phyloP scores from a whole-genome alignment of 2,113 vertebrate species.

The Xenopus laevis region DNA sequence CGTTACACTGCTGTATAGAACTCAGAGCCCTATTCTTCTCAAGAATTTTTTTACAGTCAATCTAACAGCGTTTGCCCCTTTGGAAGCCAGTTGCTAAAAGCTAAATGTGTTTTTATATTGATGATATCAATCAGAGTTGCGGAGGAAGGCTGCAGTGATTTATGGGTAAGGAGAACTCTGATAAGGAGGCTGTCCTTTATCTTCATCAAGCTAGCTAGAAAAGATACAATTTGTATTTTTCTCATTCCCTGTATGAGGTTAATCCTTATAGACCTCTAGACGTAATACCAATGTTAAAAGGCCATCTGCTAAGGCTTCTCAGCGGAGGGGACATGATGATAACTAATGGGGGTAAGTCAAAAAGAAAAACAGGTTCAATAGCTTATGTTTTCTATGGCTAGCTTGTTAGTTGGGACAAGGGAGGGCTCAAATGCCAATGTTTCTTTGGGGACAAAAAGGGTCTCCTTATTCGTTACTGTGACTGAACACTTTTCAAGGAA shows the following conservation, averaged over 20 bases:
- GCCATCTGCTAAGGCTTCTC: slow-evolving; percentile 42
- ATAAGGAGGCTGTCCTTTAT: slow-evolving; percentile 44
- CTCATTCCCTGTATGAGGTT: slow-evolving; percentile 42
- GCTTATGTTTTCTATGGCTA: slow-evolving; percentile 18
- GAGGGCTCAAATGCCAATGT: background rate
- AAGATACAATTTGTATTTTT: slow-evolving; percentile 43
- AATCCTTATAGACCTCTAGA: slow-evolving; percentile 45
- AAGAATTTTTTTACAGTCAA: too few relatives aligned
- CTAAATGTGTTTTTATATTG: slow-evolving; percentile 25
- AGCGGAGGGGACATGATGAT: slow-evolving; percentile 35
- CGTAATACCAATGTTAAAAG: slow-evolving; percentile 45
- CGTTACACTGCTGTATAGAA: too few relatives aligned
- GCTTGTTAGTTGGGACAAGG: background rate
- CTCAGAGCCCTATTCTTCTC: too few relatives aligned
- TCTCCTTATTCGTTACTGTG: too few relatives aligned
- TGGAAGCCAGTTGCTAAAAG: slow-evolving; percentile 22
- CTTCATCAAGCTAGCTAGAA: slow-evolving; percentile 41
- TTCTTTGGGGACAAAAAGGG: background rate
- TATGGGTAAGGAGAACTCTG: slow-evolving; percentile 42
- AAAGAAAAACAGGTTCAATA: slow-evolving; percentile 32
- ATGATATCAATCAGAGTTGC: slow-evolving; percentile 42
- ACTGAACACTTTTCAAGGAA: too few relatives aligned
- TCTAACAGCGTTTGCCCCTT: slow-evolving; percentile 8
- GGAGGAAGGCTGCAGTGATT: slow-evolving; percentile 37
- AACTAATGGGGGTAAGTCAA: slow-evolving; percentile 42